phyloP scores from a whole-genome alignment of 2,888 invertebrate genomes.

The Lasioglossum leucozonium region DNA sequence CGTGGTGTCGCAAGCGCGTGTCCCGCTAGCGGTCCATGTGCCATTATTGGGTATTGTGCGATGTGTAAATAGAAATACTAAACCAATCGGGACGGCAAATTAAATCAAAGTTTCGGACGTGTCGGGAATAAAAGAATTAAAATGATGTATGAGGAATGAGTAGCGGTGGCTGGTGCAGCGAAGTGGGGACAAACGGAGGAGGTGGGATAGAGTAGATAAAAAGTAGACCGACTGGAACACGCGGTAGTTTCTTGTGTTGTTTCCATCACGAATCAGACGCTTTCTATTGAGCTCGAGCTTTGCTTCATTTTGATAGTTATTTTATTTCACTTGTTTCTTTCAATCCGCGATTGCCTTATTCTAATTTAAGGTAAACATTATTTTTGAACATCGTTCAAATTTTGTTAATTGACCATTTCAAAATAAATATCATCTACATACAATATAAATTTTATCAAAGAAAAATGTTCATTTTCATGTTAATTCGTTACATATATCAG shows the following conservation, averaged over 20 bases:
- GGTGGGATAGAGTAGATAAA: slow-evolving; percentile 63
- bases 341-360: not conserved
- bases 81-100: not conserved
- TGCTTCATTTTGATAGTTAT: not conserved
- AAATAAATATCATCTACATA: too few relatives aligned
- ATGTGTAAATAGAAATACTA: slow-evolving; percentile 20
- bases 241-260: slow-evolving; percentile 66
- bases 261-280: not conserved
- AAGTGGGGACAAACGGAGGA: slow-evolving; percentile 31
- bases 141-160: slow-evolving; percentile 17
- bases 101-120: slow-evolving; percentile 23
- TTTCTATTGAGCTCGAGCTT: slow-evolving; percentile 2
- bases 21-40: not conserved
- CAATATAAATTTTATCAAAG: not conserved
- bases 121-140: slow-evolving; percentile 25
- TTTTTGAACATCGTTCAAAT: not conserved
- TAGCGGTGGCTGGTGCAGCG: slow-evolving; percentile 6
- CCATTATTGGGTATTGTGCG: not conserved
- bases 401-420: not conserved
- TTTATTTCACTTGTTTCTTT: not conserved
- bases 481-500: not conserved
- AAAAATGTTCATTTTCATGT: not conserved
- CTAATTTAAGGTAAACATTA: slow-evolving; percentile 41
- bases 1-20: not conserved
- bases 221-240: slow-evolving; percentile 63